Conservation (phyloP, 2,888 invertebrate species). For the Tetropium fuscum region DNA sequence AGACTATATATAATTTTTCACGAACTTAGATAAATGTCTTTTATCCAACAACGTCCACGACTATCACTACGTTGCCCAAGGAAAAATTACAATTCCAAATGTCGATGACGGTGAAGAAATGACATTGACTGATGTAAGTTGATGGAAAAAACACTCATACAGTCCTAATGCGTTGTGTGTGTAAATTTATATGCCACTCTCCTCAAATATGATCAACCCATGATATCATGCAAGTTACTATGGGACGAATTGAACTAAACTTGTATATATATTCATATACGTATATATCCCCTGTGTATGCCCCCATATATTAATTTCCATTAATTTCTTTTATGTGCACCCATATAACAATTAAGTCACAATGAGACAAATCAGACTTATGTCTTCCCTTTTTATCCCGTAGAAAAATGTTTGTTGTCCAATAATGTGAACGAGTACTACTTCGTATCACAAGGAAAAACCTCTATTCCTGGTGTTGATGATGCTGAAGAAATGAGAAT, state of each 20-base stretch:
- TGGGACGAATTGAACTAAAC: background rate
- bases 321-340: background rate
- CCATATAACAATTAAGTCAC: conserved; percentile 16
- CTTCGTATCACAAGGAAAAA: conserved; percentile 98
- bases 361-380: conserved; percentile 23
- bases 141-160: conserved; percentile 54
- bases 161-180: conserved; percentile 30
- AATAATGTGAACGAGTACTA: conserved; percentile 94
- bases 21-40: conserved; percentile 77
- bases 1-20: background rate
- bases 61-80: conserved; percentile 97
- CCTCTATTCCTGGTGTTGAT: conserved; percentile 94
- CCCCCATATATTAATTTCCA: background rate
- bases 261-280: background rate
- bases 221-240: background rate
- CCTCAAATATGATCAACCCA: background rate
- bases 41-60: conserved; percentile 92
- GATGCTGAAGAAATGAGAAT: conserved; percentile 92
- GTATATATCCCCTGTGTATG: background rate
- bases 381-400: too few species aligned
- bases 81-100: conserved; percentile 95
- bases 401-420: conserved; percentile 84
- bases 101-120: conserved; percentile 98
- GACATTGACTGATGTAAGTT: conserved; percentile 87
- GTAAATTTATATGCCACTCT: conserved; percentile 12